A percentile compares a stretch with the other conserved stretches of the same genome.
phyloP scores from a whole-genome alignment of 2,888 invertebrate species.

The Pammene aurita region DNA sequence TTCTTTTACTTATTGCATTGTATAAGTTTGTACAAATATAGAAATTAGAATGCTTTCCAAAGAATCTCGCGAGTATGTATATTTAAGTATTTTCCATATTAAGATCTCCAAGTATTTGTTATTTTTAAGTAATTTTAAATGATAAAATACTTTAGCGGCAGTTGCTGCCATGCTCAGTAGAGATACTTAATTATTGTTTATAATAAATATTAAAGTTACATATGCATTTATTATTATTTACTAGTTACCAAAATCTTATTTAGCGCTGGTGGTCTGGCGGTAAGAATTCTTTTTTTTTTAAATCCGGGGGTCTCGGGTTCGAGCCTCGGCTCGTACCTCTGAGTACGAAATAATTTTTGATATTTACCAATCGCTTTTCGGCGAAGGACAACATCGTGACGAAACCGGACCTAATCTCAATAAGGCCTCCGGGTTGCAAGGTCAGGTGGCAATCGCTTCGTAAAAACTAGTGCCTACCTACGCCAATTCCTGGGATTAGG shows the following conservation, averaged over 20 bases:
- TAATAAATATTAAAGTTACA: slow-evolving; percentile 35
- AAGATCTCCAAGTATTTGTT: slow-evolving; percentile 75
- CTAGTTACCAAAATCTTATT: not conserved
- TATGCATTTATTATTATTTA: slow-evolving; percentile 4
- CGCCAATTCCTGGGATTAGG: no score
- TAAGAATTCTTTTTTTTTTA: no score
- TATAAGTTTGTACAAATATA: slow-evolving; percentile 42
- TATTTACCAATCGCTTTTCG: no score
- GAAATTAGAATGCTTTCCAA: slow-evolving; percentile 79
- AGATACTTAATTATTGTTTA: slow-evolving; percentile 34
- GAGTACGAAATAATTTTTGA: no score
- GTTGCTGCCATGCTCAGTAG: slow-evolving; percentile 58
- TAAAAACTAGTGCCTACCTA: no score
- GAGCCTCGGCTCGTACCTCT: no score
- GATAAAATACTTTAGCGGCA: slow-evolving; percentile 54
- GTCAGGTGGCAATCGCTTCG: no score
- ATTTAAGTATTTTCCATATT: slow-evolving; percentile 64
- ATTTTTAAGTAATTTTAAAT: slow-evolving; percentile 46
- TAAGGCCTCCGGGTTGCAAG: no score
- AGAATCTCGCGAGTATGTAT: slow-evolving; percentile 72
- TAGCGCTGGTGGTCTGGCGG: no score
- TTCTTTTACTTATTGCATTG: slow-evolving; percentile 36
- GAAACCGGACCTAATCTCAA: no score
- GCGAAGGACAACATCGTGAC: no score
- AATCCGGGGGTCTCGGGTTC: no score